Evolutionary conservation across 1,140 invertebrate genomes (phyloP), one percentile per base, ranked within the genome.

Genomic region (Nephila pilipes): DNA sequence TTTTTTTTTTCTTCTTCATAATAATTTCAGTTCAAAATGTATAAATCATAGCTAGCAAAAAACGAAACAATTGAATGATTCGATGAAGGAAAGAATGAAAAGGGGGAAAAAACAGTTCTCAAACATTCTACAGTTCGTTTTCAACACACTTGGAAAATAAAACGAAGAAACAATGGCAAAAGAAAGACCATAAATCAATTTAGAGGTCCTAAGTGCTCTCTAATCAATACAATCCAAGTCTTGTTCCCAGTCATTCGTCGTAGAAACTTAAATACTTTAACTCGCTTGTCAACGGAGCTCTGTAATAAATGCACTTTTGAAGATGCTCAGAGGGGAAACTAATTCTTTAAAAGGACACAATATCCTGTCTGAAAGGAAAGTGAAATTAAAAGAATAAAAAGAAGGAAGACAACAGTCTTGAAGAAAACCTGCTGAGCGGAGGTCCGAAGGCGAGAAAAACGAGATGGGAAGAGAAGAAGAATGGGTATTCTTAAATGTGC

Each of bases 401-500:
- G n/a, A n/a, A 18, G 29, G 12, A 75, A 18, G 16, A 32, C 12
- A 12, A 75, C 10, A 75, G 29, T 2, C 65, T 75, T 75, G 2
- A 58, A 75, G 65, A 75, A 75, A 75, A 75, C 25, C 65, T 16
- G 25, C 25, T 29, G 16, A 14, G 10, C 25, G 16, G 29, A 75
- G 65, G 25, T 75, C 65, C 65, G 32, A 75, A 75, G 65, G 65
- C 29, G 25, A 29, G 65, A 32, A 69, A 69, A 69, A 69, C 65
- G 32, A 25, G 65, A 75, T 54, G 54, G 85, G 0, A 58, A 18
- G 10, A 25, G 32, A 87, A 87, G 55, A 87, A 87, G 58, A 87
- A 87, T 60, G 85, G n/a, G 0, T 22, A 54, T 54, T 75, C 38
- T 83, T 46, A 83, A 83, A 83, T 83, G n/a, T n/a, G 54, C 46